Evolutionary conservation across 2,113 vertebrate species (phyloP).

Genomic region (Corythoichthys haematopterus): DNA sequence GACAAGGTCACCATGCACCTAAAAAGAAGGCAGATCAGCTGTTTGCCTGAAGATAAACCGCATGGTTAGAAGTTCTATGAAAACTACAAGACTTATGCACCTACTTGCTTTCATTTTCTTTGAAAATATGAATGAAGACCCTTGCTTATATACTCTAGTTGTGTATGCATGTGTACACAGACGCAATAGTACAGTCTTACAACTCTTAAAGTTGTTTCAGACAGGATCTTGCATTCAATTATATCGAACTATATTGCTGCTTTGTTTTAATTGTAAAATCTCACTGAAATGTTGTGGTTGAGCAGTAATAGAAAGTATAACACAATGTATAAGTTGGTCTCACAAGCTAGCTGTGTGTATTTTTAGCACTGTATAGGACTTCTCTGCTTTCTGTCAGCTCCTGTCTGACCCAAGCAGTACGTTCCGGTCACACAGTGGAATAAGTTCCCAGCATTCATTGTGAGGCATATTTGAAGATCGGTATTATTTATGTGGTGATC

Average conservation of each 20-base stretch:
- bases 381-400: slow-evolving; percentile 54
- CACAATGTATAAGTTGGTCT: not conserved
- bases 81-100: slow-evolving; percentile 15
- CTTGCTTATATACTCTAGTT: not conserved
- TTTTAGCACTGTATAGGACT: slow-evolving; percentile 41
- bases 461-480: not conserved
- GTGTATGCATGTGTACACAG: not conserved
- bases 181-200: not conserved
- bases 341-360: slow-evolving; percentile 26
- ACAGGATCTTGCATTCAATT: not conserved
- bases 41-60: slow-evolving; percentile 12
- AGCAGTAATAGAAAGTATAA: not conserved
- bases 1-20: not conserved
- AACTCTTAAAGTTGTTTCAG: not conserved
- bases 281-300: not conserved
- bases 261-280: not conserved
- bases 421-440: slow-evolving; percentile 30
- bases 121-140: not conserved
- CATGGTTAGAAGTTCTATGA: not conserved
- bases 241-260: too few relatives aligned
- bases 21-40: not conserved
- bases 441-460: not conserved
- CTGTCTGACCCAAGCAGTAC: slow-evolving; percentile 23
- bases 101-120: slow-evolving; percentile 18
- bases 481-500: not conserved